Evolutionary conservation across 2,113 vertebrate species (phyloP).

Genomic region (Labeo catla): DNA sequence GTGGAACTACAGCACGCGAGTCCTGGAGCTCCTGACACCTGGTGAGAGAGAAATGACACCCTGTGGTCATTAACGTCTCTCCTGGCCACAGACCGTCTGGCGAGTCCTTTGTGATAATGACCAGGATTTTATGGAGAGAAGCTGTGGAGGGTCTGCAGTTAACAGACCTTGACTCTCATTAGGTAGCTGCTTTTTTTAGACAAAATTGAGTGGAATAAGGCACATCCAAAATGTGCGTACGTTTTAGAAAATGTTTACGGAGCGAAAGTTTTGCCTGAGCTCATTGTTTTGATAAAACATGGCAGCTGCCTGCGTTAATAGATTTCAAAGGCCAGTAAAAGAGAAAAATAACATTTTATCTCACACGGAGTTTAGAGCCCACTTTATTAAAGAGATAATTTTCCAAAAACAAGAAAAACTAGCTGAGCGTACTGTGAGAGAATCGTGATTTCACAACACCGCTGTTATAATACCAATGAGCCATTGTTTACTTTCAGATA

Average conservation of each 20-base stretch:
- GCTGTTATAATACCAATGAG: conserved; percentile 10
- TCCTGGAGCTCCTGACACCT: conserved; percentile 1
- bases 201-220: background rate
- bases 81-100: background rate
- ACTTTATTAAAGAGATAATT: conserved; percentile 28
- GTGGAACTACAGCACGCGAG: conserved; percentile 4
- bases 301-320: background rate
- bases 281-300: conserved; percentile 17
- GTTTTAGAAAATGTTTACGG: background rate
- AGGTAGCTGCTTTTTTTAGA: background rate
- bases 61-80: conserved; percentile 19
- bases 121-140: background rate
- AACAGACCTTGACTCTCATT: background rate
- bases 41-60: conserved; percentile 20
- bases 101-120: background rate
- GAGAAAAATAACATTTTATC: background rate
- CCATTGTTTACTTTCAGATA: conserved; percentile 22
- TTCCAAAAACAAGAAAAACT: background rate
- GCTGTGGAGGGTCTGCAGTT: conserved; percentile 13
- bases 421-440: conserved; percentile 20
- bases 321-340: background rate
- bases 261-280: background rate
- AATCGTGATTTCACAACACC: conserved; percentile 18
- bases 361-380: background rate
- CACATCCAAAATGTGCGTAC: conserved; percentile 1